These are phyloP conservation scores for Branchipolynoe longqiensis DNA, from an alignment of 2,888 invertebrate genomes.

Conservation along the genomic window DNA sequence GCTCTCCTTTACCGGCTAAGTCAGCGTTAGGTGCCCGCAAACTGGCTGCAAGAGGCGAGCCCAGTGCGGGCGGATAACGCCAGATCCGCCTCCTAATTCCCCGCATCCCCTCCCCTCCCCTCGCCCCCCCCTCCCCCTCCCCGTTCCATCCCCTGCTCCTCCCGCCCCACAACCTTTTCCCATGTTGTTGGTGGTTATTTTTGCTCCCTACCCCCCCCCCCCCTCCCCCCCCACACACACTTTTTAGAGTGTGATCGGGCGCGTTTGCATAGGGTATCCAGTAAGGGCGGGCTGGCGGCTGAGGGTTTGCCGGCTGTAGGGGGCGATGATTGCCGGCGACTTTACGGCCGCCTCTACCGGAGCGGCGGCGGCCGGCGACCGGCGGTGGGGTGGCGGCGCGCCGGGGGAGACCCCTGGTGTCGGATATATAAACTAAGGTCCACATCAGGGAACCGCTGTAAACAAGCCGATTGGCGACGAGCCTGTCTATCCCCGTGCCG, in stretches of 20 bases:
- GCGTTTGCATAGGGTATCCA: constrained; percentile 42
- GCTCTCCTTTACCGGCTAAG: constrained; percentile 17
- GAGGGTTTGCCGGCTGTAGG: not conserved
- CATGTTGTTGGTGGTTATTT: too few species aligned
- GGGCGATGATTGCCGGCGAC: too few species aligned
- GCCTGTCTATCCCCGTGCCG: too few species aligned
- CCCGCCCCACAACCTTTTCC: too few species aligned
- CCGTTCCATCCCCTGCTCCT: too few species aligned
- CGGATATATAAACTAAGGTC: not conserved
- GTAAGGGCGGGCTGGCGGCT: not conserved
- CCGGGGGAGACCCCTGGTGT: not conserved
- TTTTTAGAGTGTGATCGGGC: constrained; percentile 9
- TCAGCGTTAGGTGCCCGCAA: constrained; percentile 44
- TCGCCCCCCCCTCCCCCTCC: too few species aligned
- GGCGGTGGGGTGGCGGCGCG: not conserved
- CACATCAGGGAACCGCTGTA: not conserved
- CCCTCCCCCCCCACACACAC: too few species aligned
- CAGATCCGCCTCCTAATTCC: constrained; percentile 33
- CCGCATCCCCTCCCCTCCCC: too few species aligned
- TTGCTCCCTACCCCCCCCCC: too few species aligned
- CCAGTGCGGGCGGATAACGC: constrained; percentile 29
- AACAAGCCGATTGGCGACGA: too few species aligned
- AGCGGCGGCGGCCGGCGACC: too few species aligned
- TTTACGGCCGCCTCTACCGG: too few species aligned
- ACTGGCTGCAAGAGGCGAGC: constrained; percentile 5